Evolutionary conservation across 2,888 invertebrate species (phyloP), one percentile per base, ranked within the genome.

Genomic region (Caenorhabditis sp.): DNA sequence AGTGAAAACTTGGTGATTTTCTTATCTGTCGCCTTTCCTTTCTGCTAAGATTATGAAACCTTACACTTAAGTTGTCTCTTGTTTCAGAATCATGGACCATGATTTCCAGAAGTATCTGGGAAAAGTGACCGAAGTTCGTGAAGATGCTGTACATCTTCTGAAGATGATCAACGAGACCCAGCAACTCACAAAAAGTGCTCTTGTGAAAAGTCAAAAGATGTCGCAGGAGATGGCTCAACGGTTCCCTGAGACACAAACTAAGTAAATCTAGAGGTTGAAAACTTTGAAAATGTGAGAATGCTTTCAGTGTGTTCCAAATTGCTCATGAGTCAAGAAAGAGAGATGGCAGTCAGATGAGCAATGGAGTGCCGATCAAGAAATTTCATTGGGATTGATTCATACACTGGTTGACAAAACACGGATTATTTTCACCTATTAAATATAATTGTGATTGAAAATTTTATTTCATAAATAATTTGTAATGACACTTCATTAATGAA

Each of bases 71-170:
- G 8, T 38, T 24, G n/a, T 0, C 31, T 16, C 3, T 28, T 59
- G n/a, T 38, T 63, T 28, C 28, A 63, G 63, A n/a, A 28, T n/a
- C 10, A 63, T 63, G 63, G 63, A 63, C 1, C 16, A n/a, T 63
- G 7, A 16, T n/a, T n/a, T n/a, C n/a, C n/a, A 10, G 6, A 6
- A 24, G 5, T 70, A 44, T 19, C n/a, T 58, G 12, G 44, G 44
- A 14, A 10, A 44, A 14, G 41, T 58, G 2, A 8, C 10, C 4
- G 56, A 70, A n/a, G 19, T 70, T 6, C 41, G 19, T n/a, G 19
- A 58, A 19, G 69, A 70, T 14, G 28, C 69, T 8, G 44, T n/a
- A 5, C n/a, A 24, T 19, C 38, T 70, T 19, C n/a, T 44, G 19
- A 41, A 19, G 28, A 28, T 41, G 38, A 44, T 70, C 6, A 41